A percentile compares a stretch with the other conserved stretches of the same genome.
phyloP scores from a whole-genome alignment of 2,113 vertebrate species.

The Lamprotornis superbus region DNA sequence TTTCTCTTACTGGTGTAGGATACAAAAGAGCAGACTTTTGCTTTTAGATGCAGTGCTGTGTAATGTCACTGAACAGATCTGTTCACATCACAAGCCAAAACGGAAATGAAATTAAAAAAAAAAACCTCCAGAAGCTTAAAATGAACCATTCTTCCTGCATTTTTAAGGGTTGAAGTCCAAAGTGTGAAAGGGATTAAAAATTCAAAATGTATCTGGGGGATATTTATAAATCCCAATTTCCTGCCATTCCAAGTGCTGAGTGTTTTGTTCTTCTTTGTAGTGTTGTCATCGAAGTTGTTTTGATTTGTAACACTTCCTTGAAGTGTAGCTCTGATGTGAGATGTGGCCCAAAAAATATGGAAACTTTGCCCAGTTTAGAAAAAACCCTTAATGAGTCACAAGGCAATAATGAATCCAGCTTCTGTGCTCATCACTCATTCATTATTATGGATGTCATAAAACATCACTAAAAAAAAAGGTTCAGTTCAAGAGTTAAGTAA shows the following conservation, averaged over 20 bases:
- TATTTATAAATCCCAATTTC: neutral
- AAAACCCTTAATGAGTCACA: conserved; percentile 35
- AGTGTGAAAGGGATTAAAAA: neutral
- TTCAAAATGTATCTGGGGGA: neutral
- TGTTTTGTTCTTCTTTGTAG: conserved; percentile 1
- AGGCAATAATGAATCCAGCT: conserved; percentile 5
- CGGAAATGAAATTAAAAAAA: neutral
- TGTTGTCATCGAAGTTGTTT: neutral
- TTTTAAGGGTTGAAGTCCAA: neutral
- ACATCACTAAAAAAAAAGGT: neutral
- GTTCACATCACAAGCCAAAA: neutral
- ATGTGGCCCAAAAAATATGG: neutral
- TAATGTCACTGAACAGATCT: neutral
- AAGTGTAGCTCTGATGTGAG: neutral
- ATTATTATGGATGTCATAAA: neutral
- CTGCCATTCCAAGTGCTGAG: neutral
- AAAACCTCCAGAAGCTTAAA: neutral
- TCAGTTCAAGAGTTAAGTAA: neutral
- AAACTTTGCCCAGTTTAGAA: conserved; percentile 24
- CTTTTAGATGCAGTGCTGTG: neutral
- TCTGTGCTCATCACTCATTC: neutral
- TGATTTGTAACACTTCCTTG: conserved; percentile 34
- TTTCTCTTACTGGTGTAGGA: neutral
- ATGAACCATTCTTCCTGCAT: neutral
- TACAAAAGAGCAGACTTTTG: neutral